phyloP scores from a whole-genome alignment of 2,113 vertebrate genomes.

The Pogona vitticeps region DNA sequence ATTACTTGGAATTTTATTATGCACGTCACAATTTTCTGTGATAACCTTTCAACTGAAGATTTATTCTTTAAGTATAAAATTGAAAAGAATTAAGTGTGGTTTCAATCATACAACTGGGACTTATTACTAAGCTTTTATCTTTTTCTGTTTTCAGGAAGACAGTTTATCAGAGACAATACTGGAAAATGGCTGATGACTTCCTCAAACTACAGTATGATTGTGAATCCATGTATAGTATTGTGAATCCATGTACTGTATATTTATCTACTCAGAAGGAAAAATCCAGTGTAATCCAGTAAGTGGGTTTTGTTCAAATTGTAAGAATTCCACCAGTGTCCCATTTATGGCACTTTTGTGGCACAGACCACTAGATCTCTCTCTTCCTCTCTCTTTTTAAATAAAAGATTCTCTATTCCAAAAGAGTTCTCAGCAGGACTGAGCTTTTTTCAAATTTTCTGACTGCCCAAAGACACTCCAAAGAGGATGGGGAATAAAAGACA shows the following conservation, averaged over 20 bases:
- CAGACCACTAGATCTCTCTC: neutral
- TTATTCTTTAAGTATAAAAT: neutral
- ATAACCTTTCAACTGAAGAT: neutral
- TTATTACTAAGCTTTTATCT: neutral
- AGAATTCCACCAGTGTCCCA: neutral
- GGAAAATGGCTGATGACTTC: neutral
- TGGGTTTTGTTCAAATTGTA: neutral
- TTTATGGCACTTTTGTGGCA: neutral
- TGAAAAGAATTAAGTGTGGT: neutral
- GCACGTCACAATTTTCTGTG: neutral
- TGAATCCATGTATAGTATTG: neutral
- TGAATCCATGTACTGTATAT: neutral
- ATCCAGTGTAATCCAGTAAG: neutral
- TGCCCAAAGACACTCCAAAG: too few relatives aligned
- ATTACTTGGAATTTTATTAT: neutral
- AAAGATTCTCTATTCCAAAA: too few relatives aligned
- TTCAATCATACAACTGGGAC: neutral
- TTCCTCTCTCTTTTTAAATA: too few relatives aligned
- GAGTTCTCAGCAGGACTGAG: too few relatives aligned
- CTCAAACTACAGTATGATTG: neutral
- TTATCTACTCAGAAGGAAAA: neutral
- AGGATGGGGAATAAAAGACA: too few relatives aligned
- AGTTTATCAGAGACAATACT: neutral
- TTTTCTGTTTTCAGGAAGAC: neutral
- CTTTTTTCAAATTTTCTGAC: too few relatives aligned